These are phyloP conservation scores for Leptinotarsa undecemlineata DNA, from an alignment of 1,140 invertebrate genomes.

Conservation along the genomic window DNA sequence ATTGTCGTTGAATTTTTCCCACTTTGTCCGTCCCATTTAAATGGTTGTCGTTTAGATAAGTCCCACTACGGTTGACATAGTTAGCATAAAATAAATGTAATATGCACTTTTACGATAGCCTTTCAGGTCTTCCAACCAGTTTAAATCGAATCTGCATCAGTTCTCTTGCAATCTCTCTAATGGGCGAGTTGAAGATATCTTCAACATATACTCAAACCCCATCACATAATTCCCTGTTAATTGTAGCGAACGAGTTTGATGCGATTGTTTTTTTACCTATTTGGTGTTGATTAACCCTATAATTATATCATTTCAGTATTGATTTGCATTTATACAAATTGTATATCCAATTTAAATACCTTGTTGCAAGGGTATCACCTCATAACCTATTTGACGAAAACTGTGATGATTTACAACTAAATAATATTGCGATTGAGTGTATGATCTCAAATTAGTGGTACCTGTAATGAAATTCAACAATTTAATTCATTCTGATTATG, in stretches of 20 bases:
- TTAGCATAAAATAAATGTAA: conserved; percentile 15
- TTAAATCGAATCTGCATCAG: conserved; percentile 19
- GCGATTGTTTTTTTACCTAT: too few species aligned
- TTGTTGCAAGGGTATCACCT: too few species aligned
- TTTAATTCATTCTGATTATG: too few species aligned
- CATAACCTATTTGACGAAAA: too few species aligned
- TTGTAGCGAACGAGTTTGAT: not conserved
- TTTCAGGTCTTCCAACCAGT: conserved; percentile 11
- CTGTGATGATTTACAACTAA: too few species aligned
- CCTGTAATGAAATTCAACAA: too few species aligned
- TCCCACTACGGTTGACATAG: not conserved
- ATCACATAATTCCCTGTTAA: not conserved
- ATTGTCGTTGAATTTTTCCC: conserved; percentile 10
- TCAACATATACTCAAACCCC: not conserved
- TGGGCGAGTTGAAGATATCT: not conserved
- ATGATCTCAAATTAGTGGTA: too few species aligned
- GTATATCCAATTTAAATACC: too few species aligned
- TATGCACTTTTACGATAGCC: conserved; percentile 7
- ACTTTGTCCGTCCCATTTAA: conserved; percentile 15
- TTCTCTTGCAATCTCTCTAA: conserved; percentile 16
- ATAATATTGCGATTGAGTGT: too few species aligned
- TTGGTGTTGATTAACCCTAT: too few species aligned
- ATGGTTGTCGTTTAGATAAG: conserved; percentile 13
- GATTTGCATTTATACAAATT: too few species aligned
- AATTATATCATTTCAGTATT: too few species aligned